Conservation (phyloP, 2,888 invertebrate genomes). For the Aspidiotus destructor region DNA sequence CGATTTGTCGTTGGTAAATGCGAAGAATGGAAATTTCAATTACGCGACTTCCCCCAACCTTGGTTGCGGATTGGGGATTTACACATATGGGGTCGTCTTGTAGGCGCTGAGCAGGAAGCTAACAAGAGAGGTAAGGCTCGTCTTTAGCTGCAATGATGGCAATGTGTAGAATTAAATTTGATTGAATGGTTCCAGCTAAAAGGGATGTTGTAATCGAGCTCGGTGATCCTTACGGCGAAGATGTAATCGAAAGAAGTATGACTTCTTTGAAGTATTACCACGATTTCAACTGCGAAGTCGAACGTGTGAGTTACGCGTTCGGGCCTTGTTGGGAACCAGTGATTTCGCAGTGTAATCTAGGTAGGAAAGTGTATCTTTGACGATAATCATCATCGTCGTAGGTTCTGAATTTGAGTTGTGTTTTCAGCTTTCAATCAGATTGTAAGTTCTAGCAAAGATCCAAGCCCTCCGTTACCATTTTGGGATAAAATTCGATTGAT, state of each 20-base stretch:
- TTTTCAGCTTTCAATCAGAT: constrained; percentile 70
- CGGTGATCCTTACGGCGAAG: constrained; percentile 73
- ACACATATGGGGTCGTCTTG: constrained; percentile 78
- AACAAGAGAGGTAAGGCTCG: constrained; percentile 50
- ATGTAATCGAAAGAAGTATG: constrained; percentile 80
- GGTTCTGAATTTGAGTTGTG: neutral
- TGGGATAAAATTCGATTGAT: constrained; percentile 94
- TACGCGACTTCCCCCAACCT: constrained; percentile 93
- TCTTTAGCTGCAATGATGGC: too few relatives aligned
- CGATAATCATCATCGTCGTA: too few relatives aligned
- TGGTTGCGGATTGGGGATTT: constrained; percentile 73
- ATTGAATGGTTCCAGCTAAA: constrained; percentile 49
- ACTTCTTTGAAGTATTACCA: constrained; percentile 94
- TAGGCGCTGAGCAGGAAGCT: constrained; percentile 79
- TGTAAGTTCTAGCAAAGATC: constrained; percentile 76
- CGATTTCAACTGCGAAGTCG: constrained; percentile 89
- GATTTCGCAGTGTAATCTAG: constrained; percentile 75
- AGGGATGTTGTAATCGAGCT: constrained; percentile 68
- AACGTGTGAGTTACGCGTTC: constrained; percentile 83
- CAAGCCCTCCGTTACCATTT: constrained; percentile 85
- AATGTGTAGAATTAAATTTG: neutral
- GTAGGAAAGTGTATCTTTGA: constrained; percentile 39
- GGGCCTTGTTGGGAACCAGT: constrained; percentile 99
- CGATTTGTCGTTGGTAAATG: constrained; percentile 73
- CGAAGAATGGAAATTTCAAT: constrained; percentile 73